A percentile compares a stretch with the other conserved stretches of the same genome.
Evolutionary conservation across 2,113 vertebrate genomes (phyloP).

Genomic region (Gadus chalcogrammus): DNA sequence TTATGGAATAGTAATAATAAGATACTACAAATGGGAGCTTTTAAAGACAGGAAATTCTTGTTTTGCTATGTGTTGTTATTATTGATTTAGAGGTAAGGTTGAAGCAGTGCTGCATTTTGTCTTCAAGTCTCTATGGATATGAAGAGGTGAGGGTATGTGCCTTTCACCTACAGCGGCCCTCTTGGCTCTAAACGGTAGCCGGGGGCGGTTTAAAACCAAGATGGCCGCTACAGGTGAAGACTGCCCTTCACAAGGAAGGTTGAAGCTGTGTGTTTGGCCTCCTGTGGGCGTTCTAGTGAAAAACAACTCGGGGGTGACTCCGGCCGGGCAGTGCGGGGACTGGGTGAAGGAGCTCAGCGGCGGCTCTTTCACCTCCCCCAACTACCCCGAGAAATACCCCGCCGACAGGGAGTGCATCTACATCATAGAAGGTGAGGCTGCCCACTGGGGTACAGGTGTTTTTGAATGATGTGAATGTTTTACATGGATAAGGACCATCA

Average conservation of each 20-base stretch:
- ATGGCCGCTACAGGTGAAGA: neutral
- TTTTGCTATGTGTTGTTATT: too few relatives aligned
- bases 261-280: neutral
- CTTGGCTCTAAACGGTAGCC: too few relatives aligned
- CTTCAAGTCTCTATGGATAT: too few relatives aligned
- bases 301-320: constrained; percentile 86
- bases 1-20: too few relatives aligned
- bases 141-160: too few relatives aligned
- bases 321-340: constrained; percentile 86
- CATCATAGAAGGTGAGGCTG: constrained; percentile 91
- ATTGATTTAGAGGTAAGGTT: too few relatives aligned
- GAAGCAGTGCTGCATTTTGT: too few relatives aligned
- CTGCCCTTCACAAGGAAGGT: neutral
- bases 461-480: too few relatives aligned
- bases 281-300: constrained; percentile 73
- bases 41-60: too few relatives aligned
- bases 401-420: constrained; percentile 93
- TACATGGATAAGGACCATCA: too few relatives aligned
- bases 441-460: neutral
- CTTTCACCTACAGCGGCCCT: too few relatives aligned
- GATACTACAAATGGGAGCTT: too few relatives aligned
- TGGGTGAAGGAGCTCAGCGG: constrained; percentile 92
- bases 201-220: neutral
- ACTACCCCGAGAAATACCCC: constrained; percentile 96
- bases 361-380: constrained; percentile 94